phyloP scores from a whole-genome alignment of 2,113 vertebrate species.

The Nesoenas mayeri region DNA sequence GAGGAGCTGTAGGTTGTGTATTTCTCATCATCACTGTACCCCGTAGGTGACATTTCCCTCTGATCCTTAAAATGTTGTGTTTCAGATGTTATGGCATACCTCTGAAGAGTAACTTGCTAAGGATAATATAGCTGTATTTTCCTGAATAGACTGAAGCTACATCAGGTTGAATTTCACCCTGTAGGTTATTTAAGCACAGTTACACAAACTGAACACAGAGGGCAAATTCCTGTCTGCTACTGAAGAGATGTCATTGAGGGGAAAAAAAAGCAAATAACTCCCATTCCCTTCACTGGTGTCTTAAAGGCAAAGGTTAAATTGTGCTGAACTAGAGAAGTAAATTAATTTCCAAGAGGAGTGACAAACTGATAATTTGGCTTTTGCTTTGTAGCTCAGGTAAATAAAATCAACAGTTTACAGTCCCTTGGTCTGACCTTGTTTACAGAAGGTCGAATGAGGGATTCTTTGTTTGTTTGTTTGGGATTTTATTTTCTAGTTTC shows the following conservation, averaged over 20 bases:
- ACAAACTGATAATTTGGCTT: neutral
- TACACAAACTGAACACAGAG: conserved; percentile 45
- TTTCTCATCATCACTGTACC: neutral
- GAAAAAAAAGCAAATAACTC: neutral
- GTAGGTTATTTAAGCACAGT: conserved; percentile 45
- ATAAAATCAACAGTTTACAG: neutral
- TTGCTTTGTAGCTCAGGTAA: neutral
- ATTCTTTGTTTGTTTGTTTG: neutral
- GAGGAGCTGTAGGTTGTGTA: conserved; percentile 14
- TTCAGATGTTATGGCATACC: conserved; percentile 34
- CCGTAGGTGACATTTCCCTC: conserved; percentile 12
- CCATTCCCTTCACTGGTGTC: neutral
- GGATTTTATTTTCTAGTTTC: neutral
- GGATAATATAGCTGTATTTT: conserved; percentile 14
- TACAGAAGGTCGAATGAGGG: neutral
- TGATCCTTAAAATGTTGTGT: conserved; percentile 42
- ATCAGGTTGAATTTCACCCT: conserved; percentile 33
- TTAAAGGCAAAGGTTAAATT: neutral
- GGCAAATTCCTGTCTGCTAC: neutral
- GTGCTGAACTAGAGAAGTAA: neutral
- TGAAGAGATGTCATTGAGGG: neutral
- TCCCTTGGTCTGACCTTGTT: neutral
- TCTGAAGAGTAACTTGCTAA: conserved; percentile 1
- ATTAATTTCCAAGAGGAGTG: neutral
- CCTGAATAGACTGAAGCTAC: neutral